Conservation (phyloP, 2,888 invertebrate species). For the Coelinius sp. region DNA sequence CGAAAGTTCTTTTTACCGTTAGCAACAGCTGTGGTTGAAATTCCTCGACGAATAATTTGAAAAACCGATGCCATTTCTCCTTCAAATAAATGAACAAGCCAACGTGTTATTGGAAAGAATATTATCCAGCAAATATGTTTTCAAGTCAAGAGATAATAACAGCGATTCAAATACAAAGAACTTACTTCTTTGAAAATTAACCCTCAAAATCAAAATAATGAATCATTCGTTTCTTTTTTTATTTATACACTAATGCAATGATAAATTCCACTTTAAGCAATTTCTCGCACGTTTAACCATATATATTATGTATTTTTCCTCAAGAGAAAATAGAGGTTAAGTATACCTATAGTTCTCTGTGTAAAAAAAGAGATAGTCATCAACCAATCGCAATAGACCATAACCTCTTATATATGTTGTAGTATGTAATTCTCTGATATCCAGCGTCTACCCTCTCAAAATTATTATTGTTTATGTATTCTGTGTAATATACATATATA, state of each 20-base stretch:
- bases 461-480: too few relatives aligned
- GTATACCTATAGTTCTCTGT: too few relatives aligned
- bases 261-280: neutral
- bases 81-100: neutral
- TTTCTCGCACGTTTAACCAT: neutral
- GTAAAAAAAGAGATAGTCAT: too few relatives aligned
- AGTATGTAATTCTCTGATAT: neutral
- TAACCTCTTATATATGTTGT: too few relatives aligned
- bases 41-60: slow-evolving; percentile 68
- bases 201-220: neutral
- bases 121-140: neutral
- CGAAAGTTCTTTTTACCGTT: slow-evolving; percentile 86
- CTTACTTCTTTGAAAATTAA: neutral
- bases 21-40: slow-evolving; percentile 72
- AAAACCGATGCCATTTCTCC: slow-evolving; percentile 53
- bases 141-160: neutral
- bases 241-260: neutral
- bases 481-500: too few relatives aligned
- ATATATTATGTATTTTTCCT: too few relatives aligned
- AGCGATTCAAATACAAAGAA: neutral
- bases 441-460: neutral
- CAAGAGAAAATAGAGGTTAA: too few relatives aligned
- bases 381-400: too few relatives aligned
- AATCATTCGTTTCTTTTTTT: neutral
- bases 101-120: neutral